Evolutionary conservation across 1,140 invertebrate species (phyloP).

Genomic region (Drosophila melanica): DNA sequence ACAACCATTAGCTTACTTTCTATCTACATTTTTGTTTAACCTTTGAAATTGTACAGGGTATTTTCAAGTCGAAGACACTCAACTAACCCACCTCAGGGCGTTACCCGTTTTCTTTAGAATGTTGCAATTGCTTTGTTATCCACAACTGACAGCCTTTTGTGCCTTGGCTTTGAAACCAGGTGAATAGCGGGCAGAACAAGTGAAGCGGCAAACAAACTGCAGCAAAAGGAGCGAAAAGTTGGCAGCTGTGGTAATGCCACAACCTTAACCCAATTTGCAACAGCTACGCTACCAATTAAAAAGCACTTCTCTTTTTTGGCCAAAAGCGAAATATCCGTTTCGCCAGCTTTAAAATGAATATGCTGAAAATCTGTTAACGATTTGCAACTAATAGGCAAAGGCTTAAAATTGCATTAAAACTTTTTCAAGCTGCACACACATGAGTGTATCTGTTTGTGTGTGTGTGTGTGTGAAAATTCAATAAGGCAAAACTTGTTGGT

Average conservation of each 20-base stretch:
- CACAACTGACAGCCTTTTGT: conserved; percentile 35
- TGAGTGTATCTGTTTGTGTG: conserved; percentile 4
- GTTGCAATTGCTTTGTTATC: conserved; percentile 60
- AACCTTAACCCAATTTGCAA: conserved; percentile 74
- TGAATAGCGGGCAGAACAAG: conserved; percentile 52
- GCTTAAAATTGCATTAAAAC: conserved; percentile 80
- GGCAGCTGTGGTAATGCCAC: conserved; percentile 13
- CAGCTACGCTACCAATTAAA: conserved; percentile 58
- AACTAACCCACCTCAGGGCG: background rate
- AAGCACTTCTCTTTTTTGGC: conserved; percentile 5
- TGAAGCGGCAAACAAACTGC: conserved; percentile 19
- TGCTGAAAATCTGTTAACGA: conserved; percentile 71
- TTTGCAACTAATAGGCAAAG: conserved; percentile 75
- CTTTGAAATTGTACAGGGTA: background rate
- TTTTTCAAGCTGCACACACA: conserved; percentile 43
- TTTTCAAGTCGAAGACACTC: background rate
- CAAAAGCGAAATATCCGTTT: conserved; percentile 12
- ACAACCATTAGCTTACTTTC: too few species aligned
- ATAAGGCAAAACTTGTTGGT: conserved; percentile 66
- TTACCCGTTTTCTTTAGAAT: conserved; percentile 30
- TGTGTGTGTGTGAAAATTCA: conserved; percentile 57
- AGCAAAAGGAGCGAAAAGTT: conserved; percentile 11
- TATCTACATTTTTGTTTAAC: too few species aligned
- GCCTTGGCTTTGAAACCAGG: conserved; percentile 49
- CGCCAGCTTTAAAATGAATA: conserved; percentile 70